Evolutionary conservation across 1,140 invertebrate species (phyloP), one percentile per base, ranked within the genome.

Genomic region (Magallana gigas): DNA sequence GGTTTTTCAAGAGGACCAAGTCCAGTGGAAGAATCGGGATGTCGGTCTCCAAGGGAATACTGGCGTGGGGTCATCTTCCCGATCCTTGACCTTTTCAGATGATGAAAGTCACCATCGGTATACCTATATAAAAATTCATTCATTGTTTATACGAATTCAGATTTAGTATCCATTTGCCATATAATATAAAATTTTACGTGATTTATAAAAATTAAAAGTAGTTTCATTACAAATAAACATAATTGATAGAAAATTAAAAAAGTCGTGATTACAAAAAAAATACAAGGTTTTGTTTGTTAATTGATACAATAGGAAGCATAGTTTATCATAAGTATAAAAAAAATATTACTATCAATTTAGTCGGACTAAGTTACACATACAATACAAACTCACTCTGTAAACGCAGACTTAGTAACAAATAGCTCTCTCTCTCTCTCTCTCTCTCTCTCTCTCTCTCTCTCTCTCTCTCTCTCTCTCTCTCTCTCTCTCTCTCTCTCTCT

Each of bases 31-130:
- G 76, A 57, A 58, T 85, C 29, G 2, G 64, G 81, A 48, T 57
- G 57, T 4, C 83, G 59, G 2, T 88, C 60, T 8, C 92, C 90
- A 11, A 92, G 84, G 8, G 93, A 94, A 85, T 89, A 92, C 82
- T 94, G 93, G 8, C 92, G 86, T 8, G 91, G 91, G 16, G 92
- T 86, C 7, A 60, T 83, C 16, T 89, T 88, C n/a, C 89, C 90
- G 48, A 93, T 93, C 58, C 92, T 89, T 29, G 91, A 88, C 86
- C 88, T 88, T 82, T 94, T 94, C 60, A 94, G 87, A 86, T 94
- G 90, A 84, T 93, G 93, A 71, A 92, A 93, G 85, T 94, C 93
- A 1, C 93, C 93, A 29, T 93, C 93, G n/a, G 92, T 93, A 62
- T 93, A 93, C 81, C 93, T 93, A 82, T 11, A 88, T 82, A 7